Evolutionary conservation across 2,113 vertebrate species (phyloP), one percentile per base, ranked within the genome.

Genomic region (Apteryx mantelli): DNA sequence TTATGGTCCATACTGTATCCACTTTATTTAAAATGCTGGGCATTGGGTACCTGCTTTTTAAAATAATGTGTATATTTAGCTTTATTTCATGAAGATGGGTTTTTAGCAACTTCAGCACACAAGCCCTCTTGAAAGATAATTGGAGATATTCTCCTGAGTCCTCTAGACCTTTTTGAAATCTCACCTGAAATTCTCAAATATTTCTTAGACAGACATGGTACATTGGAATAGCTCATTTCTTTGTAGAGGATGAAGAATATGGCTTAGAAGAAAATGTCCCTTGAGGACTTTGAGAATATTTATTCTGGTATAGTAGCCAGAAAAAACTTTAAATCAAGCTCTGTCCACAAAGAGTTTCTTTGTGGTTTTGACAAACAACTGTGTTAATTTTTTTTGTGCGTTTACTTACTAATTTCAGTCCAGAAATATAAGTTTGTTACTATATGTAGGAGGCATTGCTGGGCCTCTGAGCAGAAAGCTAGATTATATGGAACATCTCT

Each of bases 131-230:
- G 63, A 74, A 87, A 96, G 53, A 36, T 71, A 86, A 76, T 60
- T 89, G 19, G 61, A 82, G n/a, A 28, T 87, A 20, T 7, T 64
- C 81, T 90, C 80, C 25, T 30, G 70, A 94, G 66, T 80, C 71
- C 74, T 79, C 36, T 77, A 85, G 84, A 77, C 46, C 74, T 95
- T 97, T 96, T 52, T 74, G 34, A 92, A 25, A 82, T n/a, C 66
- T 66, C 55, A 63, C 7, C 26, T 26, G 21, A 77, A 70, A 74
- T 85, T 56, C 60, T 61, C 76, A 74, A 85, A 40, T 82, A 81
- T 94, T 91, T 85, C 30, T n/a, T 61, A 48, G 89, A 21, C 44
- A 82, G 63, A 21, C 0, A 2, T 28, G 13, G 40, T 73, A 16
- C 2, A 0, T 50, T 74, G 66, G 48, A 97, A 53, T 44, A 91